Evolutionary conservation across 1,140 invertebrate genomes (phyloP).

Genomic region (Pseudomyrmex concolor): DNA sequence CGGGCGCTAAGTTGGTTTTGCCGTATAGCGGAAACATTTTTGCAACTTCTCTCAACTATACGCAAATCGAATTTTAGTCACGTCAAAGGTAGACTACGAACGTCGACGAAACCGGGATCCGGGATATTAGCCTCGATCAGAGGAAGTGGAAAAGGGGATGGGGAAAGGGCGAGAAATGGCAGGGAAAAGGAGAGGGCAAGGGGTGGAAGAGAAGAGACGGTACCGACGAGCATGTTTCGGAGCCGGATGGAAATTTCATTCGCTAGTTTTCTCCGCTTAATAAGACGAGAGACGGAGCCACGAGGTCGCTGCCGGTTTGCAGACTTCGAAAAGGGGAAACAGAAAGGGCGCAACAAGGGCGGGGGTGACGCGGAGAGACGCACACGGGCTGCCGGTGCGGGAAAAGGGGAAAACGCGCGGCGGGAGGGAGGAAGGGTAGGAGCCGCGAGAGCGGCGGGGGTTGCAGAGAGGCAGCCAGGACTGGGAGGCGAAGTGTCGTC

Average conservation of each 20-base stretch:
- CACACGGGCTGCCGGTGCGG: conserved; percentile 63
- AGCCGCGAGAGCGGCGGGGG: conserved; percentile 61
- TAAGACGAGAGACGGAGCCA: conserved; percentile 75
- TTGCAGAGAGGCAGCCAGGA: conserved; percentile 72
- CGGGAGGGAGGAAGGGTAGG: conserved; percentile 68
- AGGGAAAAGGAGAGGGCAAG: neutral
- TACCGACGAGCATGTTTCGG: conserved; percentile 68
- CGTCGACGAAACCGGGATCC: conserved; percentile 55
- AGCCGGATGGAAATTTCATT: conserved; percentile 74
- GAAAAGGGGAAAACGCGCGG: conserved; percentile 40
- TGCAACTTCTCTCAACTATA: conserved; percentile 47
- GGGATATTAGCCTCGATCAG: conserved; percentile 42
- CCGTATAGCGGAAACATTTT: conserved; percentile 39
- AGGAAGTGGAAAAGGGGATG: neutral
- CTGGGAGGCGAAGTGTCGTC: conserved; percentile 85
- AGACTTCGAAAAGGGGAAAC: conserved; percentile 78
- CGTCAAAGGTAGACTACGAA: conserved; percentile 67
- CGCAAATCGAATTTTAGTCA: conserved; percentile 70
- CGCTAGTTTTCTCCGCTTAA: conserved; percentile 74
- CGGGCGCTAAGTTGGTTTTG: conserved; percentile 42
- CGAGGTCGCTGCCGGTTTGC: conserved; percentile 75
- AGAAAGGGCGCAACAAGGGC: conserved; percentile 74
- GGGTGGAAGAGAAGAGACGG: neutral
- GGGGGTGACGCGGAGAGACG: conserved; percentile 64
- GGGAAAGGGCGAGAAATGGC: neutral